Evolutionary conservation across 2,113 vertebrate genomes (phyloP), one percentile per base, ranked within the genome.

Genomic region (Pica pica): DNA sequence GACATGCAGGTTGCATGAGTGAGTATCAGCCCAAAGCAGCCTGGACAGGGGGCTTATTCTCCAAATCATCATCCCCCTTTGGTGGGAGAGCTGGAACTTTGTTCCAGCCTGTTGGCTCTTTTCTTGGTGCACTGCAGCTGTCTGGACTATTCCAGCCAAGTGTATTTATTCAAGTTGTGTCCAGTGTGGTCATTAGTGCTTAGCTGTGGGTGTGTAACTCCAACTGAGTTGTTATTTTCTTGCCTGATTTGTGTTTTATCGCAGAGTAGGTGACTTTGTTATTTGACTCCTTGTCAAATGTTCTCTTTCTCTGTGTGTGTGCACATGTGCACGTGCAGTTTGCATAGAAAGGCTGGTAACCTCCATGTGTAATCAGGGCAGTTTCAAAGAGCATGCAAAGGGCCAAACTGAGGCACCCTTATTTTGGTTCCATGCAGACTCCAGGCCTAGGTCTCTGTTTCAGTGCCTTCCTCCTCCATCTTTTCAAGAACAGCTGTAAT

Each of bases 261-360:
- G 35, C 14, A 17, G 61, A 44, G 8, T 24, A 57, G 26, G 13
- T 65, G 69, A 44, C 30, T 83, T 52, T 46, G 31, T 44, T 74
- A 13, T 27, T 56, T 56, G 42, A 9, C 23, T 42, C 35, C 16
- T 57, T 68, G 56, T 84, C 60, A 74, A 17, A 42, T 14, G 16
- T 63, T 75, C 35, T 57, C 13, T 71, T 23, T 61, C 15, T 65
- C 35, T 22, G 20, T 50, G 63, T 41, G 15, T 15, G 13, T 33
- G 2, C 7, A 41, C 0, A 0, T 42, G 30, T 10, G 7, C 3
- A 1, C 1, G 5, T 23, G 15, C 11, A 11, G n/a, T 67, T 71
- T 28, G 44, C 18, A 8, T 9, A 27, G 82, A 22, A 35, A 27
- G 33, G 22, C 52, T 23, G 37, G 23, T 69, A 41, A 81, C 42